Conservation (phyloP, 2,113 vertebrate genomes). For the Tupaia chinensis region DNA sequence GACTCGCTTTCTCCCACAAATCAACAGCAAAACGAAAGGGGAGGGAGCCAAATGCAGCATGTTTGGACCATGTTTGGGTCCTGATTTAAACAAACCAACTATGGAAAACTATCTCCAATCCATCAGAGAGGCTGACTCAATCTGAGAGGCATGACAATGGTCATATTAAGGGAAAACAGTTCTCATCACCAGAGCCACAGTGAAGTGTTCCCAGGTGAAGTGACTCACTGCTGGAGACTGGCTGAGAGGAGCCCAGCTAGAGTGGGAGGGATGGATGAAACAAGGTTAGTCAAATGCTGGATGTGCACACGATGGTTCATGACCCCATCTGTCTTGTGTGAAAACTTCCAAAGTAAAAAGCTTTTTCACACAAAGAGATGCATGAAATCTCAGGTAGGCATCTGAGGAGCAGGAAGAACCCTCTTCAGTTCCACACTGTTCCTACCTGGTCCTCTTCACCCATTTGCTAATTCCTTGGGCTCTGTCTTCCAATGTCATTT, state of each 20-base stretch:
- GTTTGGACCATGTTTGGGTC: not conserved
- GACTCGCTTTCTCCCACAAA: not conserved
- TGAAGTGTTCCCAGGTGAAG: not conserved
- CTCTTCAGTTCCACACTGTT: not conserved
- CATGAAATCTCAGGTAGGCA: not conserved
- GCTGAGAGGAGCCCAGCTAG: not conserved
- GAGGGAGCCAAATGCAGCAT: not conserved
- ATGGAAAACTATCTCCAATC: not conserved
- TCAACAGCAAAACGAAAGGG: not conserved
- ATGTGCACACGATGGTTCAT: not conserved
- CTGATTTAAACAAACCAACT: not conserved
- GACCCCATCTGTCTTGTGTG: not conserved
- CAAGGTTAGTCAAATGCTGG: not conserved
- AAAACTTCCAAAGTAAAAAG: slow-evolving; percentile 7
- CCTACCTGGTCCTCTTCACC: not conserved
- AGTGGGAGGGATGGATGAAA: not conserved
- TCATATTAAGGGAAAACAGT: not conserved
- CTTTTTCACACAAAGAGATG: not conserved
- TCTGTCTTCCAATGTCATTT: not conserved
- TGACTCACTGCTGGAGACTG: not conserved
- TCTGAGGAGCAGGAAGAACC: slow-evolving; percentile 4
- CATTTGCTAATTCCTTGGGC: not conserved
- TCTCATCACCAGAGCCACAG: not conserved
- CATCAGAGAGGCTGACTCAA: not conserved
- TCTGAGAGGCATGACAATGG: not conserved